phyloP scores from a whole-genome alignment of 2,113 vertebrate genomes.

The Lamprotornis superbus region DNA sequence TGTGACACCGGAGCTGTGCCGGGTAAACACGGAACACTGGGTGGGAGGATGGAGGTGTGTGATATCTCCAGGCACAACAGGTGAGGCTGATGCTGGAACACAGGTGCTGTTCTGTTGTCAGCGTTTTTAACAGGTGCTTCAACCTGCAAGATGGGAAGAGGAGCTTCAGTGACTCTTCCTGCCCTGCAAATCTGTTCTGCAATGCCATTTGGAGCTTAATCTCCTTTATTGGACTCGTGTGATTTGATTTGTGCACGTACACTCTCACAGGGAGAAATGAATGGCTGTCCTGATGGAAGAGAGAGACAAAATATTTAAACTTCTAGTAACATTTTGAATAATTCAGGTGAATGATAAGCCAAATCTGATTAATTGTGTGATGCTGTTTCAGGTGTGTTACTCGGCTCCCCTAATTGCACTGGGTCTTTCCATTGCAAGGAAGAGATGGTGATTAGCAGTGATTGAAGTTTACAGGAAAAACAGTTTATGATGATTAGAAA shows the following conservation, averaged over 20 bases:
- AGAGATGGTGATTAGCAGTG: not conserved
- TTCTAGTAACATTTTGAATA: not conserved
- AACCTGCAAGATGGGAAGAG: not conserved
- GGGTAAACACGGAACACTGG: fast-evolving
- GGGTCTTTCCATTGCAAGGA: not conserved
- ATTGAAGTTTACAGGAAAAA: constrained; percentile 20
- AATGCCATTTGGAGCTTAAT: not conserved
- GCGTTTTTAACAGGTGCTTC: not conserved
- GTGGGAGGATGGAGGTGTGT: not conserved
- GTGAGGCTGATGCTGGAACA: not conserved
- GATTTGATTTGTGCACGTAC: not conserved
- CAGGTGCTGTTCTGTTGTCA: not conserved
- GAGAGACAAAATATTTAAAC: not conserved
- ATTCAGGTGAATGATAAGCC: not conserved
- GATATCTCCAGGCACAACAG: not conserved
- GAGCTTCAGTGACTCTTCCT: not conserved
- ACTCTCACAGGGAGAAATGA: not conserved
- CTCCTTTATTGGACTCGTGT: not conserved
- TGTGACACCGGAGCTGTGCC: not conserved
- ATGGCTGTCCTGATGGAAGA: not conserved
- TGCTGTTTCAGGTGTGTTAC: not conserved
- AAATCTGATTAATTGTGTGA: not conserved
- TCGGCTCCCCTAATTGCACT: not conserved
- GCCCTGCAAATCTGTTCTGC: not conserved
- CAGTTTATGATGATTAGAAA: not conserved